Percentiles rank a stretch among this genome's conserved stretches.
phyloP scores from a whole-genome alignment of 2,113 vertebrate genomes.

The Crotalus tigris region DNA sequence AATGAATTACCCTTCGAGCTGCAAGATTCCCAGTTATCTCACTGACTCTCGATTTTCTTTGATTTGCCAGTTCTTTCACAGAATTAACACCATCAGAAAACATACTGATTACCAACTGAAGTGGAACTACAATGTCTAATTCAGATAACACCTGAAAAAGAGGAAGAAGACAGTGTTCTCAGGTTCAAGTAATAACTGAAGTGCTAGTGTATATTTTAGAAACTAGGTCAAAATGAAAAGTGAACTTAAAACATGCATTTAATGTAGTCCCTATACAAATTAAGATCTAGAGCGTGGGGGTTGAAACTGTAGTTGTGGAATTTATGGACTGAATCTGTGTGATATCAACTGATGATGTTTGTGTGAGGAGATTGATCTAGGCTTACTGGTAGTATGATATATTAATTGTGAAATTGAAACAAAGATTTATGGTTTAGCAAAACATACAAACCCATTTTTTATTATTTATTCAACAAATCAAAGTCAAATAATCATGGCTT shows the following conservation, averaged over 20 bases:
- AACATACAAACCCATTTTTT: neutral
- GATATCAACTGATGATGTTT: neutral
- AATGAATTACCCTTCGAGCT: slow-evolving; percentile 84
- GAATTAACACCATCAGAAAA: slow-evolving; percentile 99
- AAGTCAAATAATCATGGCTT: neutral
- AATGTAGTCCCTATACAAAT: neutral
- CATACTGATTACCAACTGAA: slow-evolving; percentile 96
- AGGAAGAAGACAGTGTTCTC: slow-evolving; percentile 39
- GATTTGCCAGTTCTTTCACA: slow-evolving; percentile 95
- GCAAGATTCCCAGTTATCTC: slow-evolving; percentile 84
- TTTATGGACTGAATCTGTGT: neutral
- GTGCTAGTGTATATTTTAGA: neutral
- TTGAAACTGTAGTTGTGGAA: neutral
- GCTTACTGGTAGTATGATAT: neutral
- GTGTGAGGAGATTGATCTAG: neutral
- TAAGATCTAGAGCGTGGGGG: neutral
- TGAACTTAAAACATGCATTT: neutral
- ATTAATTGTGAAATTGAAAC: neutral
- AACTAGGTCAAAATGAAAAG: neutral
- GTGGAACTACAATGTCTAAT: slow-evolving; percentile 95
- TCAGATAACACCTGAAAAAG: slow-evolving; percentile 88
- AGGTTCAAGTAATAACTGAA: slow-evolving; percentile 28
- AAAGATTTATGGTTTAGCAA: neutral
- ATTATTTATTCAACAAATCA: neutral
- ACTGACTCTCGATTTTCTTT: slow-evolving; percentile 84